Evolutionary conservation across 1,140 invertebrate genomes (phyloP).

Genomic region (Bathynomus jamesi): DNA sequence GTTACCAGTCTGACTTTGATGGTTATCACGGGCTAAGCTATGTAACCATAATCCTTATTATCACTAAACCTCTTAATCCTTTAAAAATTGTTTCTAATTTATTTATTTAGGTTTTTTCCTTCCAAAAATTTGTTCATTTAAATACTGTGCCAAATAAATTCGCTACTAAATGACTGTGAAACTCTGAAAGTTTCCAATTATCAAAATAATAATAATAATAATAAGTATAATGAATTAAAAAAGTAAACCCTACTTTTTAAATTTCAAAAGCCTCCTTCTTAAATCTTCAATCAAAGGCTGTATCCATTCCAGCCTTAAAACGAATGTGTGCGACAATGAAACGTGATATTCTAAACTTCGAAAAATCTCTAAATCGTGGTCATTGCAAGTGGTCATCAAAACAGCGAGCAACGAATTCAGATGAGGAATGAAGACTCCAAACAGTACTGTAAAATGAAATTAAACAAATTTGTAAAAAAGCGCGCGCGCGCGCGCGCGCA

Average conservation of each 20-base stretch:
- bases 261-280: background rate
- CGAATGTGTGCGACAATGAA: background rate
- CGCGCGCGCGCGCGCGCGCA: too few relatives aligned
- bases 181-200: too few relatives aligned
- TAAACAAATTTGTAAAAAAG: background rate
- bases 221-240: too few relatives aligned
- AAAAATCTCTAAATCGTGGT: background rate
- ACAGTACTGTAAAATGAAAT: background rate
- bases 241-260: background rate
- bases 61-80: too few relatives aligned
- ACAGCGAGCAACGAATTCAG: background rate
- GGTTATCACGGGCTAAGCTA: too few relatives aligned
- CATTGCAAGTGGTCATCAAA: background rate
- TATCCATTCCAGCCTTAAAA: background rate
- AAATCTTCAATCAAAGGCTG: background rate
- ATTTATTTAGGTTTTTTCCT: too few relatives aligned
- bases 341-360: background rate
- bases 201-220: conserved; percentile 3
- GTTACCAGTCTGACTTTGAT: too few relatives aligned
- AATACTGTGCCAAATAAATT: too few relatives aligned
- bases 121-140: too few relatives aligned
- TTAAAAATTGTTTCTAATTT: too few relatives aligned
- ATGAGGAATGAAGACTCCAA: background rate
- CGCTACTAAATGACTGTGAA: too few relatives aligned
- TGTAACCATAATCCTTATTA: too few relatives aligned